These are phyloP conservation scores for Melanostigma gelatinosum DNA, from an alignment of 2,113 vertebrate species.

Conservation along the genomic window DNA sequence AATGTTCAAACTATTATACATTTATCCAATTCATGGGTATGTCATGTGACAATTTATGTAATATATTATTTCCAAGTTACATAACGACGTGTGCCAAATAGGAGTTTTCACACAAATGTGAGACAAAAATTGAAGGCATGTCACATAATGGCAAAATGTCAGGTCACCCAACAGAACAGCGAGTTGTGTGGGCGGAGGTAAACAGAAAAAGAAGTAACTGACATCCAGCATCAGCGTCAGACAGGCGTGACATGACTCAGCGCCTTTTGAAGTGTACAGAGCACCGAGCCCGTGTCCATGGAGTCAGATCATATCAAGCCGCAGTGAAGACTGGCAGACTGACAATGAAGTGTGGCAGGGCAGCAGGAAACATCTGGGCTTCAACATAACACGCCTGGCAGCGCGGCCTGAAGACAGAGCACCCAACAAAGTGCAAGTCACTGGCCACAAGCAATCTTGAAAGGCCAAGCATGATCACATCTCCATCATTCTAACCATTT, in stretches of 20 bases:
- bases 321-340: slow-evolving; percentile 55
- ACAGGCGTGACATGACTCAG: slow-evolving; percentile 33
- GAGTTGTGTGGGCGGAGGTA: slow-evolving; percentile 32
- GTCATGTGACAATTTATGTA: neutral
- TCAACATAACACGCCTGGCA: slow-evolving; percentile 56
- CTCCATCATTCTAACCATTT: slow-evolving; percentile 36
- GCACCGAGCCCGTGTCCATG: slow-evolving; percentile 15
- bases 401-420: slow-evolving; percentile 54
- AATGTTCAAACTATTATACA: neutral
- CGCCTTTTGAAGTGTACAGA: slow-evolving; percentile 31
- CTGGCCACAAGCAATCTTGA: slow-evolving; percentile 47
- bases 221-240: slow-evolving; percentile 68
- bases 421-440: slow-evolving; percentile 41
- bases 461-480: slow-evolving; percentile 66
- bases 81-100: slow-evolving; percentile 1
- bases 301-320: slow-evolving; percentile 70
- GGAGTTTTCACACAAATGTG: slow-evolving; percentile 19
- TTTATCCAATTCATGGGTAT: neutral
- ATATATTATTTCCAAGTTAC: neutral
- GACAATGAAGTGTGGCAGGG: slow-evolving; percentile 67
- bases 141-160: slow-evolving; percentile 51
- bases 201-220: slow-evolving; percentile 52
- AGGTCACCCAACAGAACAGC: slow-evolving; percentile 47
- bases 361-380: slow-evolving; percentile 63
- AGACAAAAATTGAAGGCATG: slow-evolving; percentile 40